Evolutionary conservation across 1,140 invertebrate genomes (phyloP).

Genomic region (Eulimnadia texana): DNA sequence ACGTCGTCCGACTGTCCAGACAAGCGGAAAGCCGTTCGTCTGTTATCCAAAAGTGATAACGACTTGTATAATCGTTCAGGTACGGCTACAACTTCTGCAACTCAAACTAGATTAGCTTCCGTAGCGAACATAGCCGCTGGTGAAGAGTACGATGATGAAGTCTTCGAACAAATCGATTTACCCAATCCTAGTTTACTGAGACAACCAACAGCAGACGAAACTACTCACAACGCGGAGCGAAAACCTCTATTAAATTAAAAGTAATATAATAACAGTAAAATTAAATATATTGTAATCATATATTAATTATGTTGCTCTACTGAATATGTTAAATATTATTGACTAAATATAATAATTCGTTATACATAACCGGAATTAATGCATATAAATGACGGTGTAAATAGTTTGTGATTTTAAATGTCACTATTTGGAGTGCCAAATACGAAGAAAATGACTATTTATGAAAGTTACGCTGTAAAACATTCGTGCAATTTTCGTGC

Average conservation of each 20-base stretch:
- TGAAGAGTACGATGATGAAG: not conserved
- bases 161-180: not conserved
- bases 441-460: no score
- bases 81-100: not conserved
- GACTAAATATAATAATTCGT: no score
- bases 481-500: no score
- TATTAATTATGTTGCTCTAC: no score
- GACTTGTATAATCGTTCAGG: not conserved
- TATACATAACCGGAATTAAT: no score
- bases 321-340: no score
- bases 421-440: no score
- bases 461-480: no score
- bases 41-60: conserved; percentile 5
- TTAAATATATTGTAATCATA: no score
- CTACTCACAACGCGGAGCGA: not conserved
- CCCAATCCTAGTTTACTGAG: not conserved
- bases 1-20: not conserved
- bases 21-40: not conserved
- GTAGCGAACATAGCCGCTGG: not conserved
- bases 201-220: not conserved
- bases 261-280: no score
- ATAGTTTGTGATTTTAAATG: no score
- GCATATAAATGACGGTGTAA: no score
- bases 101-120: not conserved
- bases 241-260: not conserved